Conservation (phyloP, 2,888 invertebrate genomes). For the Tetragnatha montana region DNA sequence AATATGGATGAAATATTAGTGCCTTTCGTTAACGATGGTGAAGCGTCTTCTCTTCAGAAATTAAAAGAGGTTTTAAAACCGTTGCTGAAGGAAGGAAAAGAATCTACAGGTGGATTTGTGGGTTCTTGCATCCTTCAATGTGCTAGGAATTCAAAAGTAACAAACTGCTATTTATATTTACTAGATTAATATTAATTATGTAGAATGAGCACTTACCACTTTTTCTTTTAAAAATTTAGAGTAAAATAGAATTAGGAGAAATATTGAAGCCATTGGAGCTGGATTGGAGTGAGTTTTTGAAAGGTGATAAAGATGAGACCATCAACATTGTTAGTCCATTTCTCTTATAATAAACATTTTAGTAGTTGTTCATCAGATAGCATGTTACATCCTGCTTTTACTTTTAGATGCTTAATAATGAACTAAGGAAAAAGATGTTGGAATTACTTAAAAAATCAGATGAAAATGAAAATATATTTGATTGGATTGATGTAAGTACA, state of each 20-base stretch:
- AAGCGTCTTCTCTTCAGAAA: too few relatives aligned
- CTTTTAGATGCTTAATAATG: conserved; percentile 18
- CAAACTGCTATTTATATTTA: too few relatives aligned
- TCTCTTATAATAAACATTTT: conserved; percentile 62
- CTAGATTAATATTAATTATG: too few relatives aligned
- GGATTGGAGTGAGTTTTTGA: conserved; percentile 75
- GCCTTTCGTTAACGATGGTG: too few relatives aligned
- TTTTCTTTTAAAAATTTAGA: conserved; percentile 72
- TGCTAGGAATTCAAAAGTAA: too few relatives aligned
- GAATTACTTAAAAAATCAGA: conserved; percentile 23
- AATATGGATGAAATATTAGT: too few relatives aligned
- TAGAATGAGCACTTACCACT: too few relatives aligned
- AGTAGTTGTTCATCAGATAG: conserved; percentile 18
- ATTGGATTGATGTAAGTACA: conserved; percentile 82
- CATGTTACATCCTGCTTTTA: conserved; percentile 54
- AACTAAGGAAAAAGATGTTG: conserved; percentile 12
- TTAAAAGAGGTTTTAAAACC: too few relatives aligned
- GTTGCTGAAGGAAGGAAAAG: too few relatives aligned
- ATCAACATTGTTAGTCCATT: conserved; percentile 80
- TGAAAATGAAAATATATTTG: conserved; percentile 77
- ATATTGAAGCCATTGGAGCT: conserved; percentile 75
- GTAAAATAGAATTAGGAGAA: conserved; percentile 75
- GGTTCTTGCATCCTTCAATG: too few relatives aligned
- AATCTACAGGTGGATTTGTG: too few relatives aligned
- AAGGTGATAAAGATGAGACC: conserved; percentile 73